A percentile compares a stretch with the other conserved stretches of the same genome.
Conservation (phyloP, 2,797 vertebrate genomes). For the Sarcoramphus papa region DNA sequence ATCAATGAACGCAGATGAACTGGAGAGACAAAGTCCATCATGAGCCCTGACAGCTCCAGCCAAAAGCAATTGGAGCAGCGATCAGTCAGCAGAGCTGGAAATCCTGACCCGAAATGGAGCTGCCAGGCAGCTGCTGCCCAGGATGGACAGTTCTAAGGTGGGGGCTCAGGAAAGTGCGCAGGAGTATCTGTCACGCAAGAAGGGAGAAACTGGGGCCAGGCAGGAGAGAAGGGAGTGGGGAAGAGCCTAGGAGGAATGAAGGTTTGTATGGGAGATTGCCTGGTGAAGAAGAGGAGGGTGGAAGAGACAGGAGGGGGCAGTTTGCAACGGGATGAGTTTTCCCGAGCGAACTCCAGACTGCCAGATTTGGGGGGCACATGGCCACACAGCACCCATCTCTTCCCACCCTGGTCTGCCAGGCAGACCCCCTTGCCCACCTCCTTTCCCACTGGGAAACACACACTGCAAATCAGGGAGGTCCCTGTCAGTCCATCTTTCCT, state of each 20-base stretch:
- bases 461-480: background rate
- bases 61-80: background rate
- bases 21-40: background rate
- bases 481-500: background rate
- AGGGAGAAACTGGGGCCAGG: background rate
- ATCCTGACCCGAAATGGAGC: background rate
- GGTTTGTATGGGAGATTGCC: background rate
- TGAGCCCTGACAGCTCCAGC: background rate
- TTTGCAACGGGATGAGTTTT: background rate
- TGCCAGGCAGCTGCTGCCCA: background rate
- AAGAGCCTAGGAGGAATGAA: background rate
- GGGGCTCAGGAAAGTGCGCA: background rate
- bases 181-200: background rate
- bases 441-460: background rate
- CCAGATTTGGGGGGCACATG: accelerated
- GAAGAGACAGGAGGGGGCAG: background rate
- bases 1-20: background rate
- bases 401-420: background rate
- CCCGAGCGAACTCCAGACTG: background rate
- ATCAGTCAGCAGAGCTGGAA: background rate
- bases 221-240: background rate
- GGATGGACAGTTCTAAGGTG: no score
- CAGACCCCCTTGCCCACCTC: background rate
- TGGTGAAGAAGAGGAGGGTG: background rate
- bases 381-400: accelerated